Percentiles rank a stretch among this genome's conserved stretches.
Conservation (phyloP, 1,140 invertebrate species). For the Chrysopa pallens region DNA sequence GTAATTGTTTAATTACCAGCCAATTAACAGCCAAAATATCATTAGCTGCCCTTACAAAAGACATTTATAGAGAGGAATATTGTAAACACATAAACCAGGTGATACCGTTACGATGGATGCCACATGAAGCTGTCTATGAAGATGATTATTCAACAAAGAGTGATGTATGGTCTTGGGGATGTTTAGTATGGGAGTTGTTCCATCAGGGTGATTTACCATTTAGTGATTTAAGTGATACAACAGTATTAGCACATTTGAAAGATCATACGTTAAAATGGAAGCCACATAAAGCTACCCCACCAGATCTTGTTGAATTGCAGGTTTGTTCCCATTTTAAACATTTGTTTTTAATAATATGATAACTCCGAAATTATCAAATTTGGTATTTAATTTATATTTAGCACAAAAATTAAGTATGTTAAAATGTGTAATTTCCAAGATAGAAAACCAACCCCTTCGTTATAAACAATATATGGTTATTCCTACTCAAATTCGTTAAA, state of each 20-base stretch:
- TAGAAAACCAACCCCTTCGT: too few species aligned
- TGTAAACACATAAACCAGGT: constrained; percentile 60
- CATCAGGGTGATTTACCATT: constrained; percentile 75
- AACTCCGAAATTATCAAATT: not conserved
- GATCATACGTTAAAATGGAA: constrained; percentile 43
- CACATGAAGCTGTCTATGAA: constrained; percentile 73
- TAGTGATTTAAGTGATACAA: constrained; percentile 58
- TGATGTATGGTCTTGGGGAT: constrained; percentile 84
- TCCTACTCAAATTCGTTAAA: too few species aligned
- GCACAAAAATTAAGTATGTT: not conserved
- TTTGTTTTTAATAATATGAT: not conserved
- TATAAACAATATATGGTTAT: too few species aligned
- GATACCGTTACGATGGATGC: constrained; percentile 71
- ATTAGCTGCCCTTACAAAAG: constrained; percentile 58
- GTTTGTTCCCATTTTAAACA: constrained; percentile 20
- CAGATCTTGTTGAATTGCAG: constrained; percentile 37
- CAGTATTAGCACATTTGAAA: constrained; percentile 52
- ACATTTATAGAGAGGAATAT: constrained; percentile 76
- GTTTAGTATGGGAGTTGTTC: constrained; percentile 82
- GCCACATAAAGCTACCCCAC: constrained; percentile 39
- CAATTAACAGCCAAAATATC: constrained; percentile 70
- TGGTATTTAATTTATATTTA: constrained; percentile 2
- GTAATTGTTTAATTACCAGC: constrained; percentile 83
- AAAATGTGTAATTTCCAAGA: too few species aligned
- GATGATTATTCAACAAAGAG: constrained; percentile 87